These are phyloP conservation scores for Anguilla pacifica DNA, from an alignment of 2,797 vertebrate genomes.

Conservation along the genomic window DNA sequence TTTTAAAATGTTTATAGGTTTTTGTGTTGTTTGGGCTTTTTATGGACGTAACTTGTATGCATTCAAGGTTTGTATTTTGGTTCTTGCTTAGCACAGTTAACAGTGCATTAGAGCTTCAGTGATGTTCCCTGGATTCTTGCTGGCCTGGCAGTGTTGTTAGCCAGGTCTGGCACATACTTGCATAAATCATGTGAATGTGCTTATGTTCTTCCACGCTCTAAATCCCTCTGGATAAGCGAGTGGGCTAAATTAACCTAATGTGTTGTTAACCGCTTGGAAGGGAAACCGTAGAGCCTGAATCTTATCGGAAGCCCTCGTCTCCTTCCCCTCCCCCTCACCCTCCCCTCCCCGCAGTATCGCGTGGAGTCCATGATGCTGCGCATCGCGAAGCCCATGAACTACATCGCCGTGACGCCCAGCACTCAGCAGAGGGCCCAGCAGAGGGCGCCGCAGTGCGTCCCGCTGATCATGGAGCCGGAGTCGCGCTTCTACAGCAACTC, in stretches of 20 bases:
- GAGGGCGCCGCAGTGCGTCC: constrained; percentile 88
- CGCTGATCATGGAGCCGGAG: constrained; percentile 95
- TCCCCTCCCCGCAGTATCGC: constrained; percentile 80
- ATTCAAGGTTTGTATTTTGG: too few species aligned
- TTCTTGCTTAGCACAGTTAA: not conserved
- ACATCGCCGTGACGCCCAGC: constrained; percentile 89
- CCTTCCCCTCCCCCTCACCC: not conserved
- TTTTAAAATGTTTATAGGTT: too few species aligned
- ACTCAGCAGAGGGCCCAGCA: constrained; percentile 90
- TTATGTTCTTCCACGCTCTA: not conserved
- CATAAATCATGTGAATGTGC: not conserved
- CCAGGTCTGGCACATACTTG: not conserved
- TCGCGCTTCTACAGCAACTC: constrained; percentile 98
- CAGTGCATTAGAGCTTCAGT: not conserved
- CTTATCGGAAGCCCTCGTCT: not conserved
- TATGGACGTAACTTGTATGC: too few species aligned
- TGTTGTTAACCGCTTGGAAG: not conserved
- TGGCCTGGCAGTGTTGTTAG: not conserved
- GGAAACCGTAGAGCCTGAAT: not conserved
- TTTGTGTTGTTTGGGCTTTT: too few species aligned
- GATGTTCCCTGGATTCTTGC: not conserved
- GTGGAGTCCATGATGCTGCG: constrained; percentile 99
- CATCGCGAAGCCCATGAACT: constrained; percentile 94
- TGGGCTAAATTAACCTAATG: not conserved
- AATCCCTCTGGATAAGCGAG: not conserved